Evolutionary conservation across 2,113 vertebrate genomes (phyloP).

Genomic region (Microcebus murinus): DNA sequence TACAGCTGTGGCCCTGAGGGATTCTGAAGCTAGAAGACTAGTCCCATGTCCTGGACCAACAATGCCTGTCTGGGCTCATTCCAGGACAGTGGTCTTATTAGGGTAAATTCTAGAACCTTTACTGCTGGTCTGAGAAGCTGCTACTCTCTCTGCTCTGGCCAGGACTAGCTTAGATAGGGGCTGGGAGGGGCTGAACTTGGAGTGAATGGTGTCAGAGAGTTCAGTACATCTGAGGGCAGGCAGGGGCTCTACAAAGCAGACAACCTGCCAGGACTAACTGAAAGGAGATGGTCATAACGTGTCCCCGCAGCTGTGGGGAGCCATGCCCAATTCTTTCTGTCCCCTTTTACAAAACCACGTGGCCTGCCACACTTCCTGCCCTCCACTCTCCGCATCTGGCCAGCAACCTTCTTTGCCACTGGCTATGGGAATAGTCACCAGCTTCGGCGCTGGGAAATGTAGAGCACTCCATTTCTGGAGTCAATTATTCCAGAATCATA

Average conservation of each 20-base stretch:
- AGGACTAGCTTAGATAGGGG: background rate
- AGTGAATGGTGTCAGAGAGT: rapidly evolving
- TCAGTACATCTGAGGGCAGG: too few species aligned
- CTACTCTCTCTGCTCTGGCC: background rate
- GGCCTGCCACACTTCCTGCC: background rate
- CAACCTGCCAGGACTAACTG: too few species aligned
- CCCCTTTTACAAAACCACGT: background rate
- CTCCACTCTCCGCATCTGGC: background rate
- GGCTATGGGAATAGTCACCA: background rate
- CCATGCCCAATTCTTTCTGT: background rate
- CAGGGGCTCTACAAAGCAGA: too few species aligned
- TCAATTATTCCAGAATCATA: background rate
- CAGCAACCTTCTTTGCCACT: background rate
- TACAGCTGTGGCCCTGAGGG: too few species aligned
- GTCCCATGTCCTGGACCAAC: background rate
- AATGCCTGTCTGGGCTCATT: background rate
- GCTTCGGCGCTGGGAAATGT: background rate
- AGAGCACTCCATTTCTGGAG: background rate
- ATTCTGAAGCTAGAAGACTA: background rate
- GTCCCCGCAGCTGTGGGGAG: background rate
- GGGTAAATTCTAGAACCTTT: background rate
- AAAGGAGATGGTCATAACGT: rapidly evolving
- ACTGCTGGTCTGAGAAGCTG: background rate
- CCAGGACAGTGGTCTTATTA: background rate
- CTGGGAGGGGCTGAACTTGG: rapidly evolving